phyloP scores from a whole-genome alignment of 35 echinoderm and acorn worm genomes.

The Anneissia japonica region DNA sequence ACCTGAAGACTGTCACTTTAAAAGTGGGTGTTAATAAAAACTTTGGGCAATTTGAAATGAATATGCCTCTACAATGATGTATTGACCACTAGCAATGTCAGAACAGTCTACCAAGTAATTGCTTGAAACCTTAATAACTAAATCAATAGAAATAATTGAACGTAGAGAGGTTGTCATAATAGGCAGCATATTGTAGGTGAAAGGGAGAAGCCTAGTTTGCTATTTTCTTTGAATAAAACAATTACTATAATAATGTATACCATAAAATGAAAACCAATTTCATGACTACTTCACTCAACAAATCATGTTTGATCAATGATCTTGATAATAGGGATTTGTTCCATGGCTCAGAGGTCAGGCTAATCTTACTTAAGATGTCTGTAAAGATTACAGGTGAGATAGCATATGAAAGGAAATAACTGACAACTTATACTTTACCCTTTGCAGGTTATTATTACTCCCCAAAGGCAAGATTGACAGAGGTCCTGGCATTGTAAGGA shows the following conservation, averaged over 20 bases:
- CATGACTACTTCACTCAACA: background rate
- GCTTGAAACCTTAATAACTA: background rate
- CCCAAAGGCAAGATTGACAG: too few species aligned
- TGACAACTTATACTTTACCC: too few species aligned
- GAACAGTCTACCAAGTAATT: background rate
- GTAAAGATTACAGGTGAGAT: too few species aligned
- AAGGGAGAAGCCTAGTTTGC: background rate
- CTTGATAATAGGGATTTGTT: background rate
- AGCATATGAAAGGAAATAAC: too few species aligned
- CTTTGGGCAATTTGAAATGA: too few species aligned
- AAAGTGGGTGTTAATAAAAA: too few species aligned
- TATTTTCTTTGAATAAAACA: background rate
- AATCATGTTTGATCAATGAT: background rate
- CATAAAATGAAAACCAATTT: background rate
- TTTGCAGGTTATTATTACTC: too few species aligned
- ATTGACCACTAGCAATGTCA: background rate
- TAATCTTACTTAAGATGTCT: too few species aligned
- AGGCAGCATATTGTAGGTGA: background rate
- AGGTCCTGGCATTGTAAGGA: too few species aligned
- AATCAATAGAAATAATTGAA: background rate
- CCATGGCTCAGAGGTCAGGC: too few species aligned
- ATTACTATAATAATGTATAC: background rate
- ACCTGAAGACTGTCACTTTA: too few species aligned
- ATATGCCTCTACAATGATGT: background rate
- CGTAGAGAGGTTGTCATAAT: background rate